Evolutionary conservation across 1,140 invertebrate species (phyloP).

Genomic region (Aporrectodea caliginosa): DNA sequence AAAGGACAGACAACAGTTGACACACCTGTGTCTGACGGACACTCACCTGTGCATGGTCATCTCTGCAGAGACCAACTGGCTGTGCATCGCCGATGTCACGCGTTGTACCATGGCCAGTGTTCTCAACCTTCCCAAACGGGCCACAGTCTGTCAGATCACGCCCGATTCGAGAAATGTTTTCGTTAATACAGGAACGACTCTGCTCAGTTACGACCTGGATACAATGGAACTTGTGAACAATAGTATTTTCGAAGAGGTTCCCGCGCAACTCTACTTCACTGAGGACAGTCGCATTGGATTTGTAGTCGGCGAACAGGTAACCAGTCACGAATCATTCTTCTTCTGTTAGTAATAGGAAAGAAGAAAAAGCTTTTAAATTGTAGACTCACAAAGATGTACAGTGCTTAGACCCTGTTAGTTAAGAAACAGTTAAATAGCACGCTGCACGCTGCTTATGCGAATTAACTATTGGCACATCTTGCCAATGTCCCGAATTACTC

Average conservation of each 20-base stretch:
- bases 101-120: constrained; percentile 44
- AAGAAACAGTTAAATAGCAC: too few species aligned
- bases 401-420: too few species aligned
- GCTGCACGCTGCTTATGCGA: too few species aligned
- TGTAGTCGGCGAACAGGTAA: neutral
- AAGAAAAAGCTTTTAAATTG: too few species aligned
- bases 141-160: constrained; percentile 43
- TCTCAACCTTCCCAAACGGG: constrained; percentile 44
- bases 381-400: too few species aligned
- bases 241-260: constrained; percentile 38
- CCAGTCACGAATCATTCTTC: neutral
- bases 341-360: too few species aligned
- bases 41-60: constrained; percentile 44
- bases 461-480: too few species aligned
- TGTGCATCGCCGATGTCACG: constrained; percentile 47
- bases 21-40: constrained; percentile 41
- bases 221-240: constrained; percentile 42
- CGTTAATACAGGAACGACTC: constrained; percentile 45
- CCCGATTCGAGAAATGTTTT: constrained; percentile 44
- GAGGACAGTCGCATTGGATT: constrained; percentile 36
- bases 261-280: constrained; percentile 40
- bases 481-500: too few species aligned
- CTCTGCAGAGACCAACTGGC: constrained; percentile 43
- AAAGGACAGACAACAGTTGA: constrained; percentile 45
- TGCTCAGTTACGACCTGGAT: constrained; percentile 46